These are phyloP conservation scores for Novumbra hubbsi DNA, from an alignment of 2,797 vertebrate genomes.

Conservation along the genomic window DNA sequence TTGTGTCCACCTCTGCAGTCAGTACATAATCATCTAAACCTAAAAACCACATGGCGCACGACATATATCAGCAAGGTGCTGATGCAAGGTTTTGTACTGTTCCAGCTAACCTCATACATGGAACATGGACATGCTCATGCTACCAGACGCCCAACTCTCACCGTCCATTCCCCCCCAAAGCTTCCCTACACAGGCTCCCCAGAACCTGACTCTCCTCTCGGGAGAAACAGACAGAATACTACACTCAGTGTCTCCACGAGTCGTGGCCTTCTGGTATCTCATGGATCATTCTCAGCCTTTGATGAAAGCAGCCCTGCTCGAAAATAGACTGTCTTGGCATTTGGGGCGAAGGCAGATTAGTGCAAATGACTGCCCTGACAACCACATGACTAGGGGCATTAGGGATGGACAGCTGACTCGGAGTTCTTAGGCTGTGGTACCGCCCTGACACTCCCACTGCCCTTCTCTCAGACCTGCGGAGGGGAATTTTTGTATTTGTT, in stretches of 20 bases:
- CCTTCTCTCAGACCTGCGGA: conserved; percentile 49
- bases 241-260: neutral
- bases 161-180: conserved; percentile 13
- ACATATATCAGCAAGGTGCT: neutral
- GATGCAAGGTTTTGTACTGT: neutral
- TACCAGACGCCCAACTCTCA: conserved; percentile 4
- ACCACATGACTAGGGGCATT: conserved; percentile 61
- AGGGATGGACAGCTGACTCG: conserved; percentile 61
- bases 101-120: neutral
- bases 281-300: conserved; percentile 28
- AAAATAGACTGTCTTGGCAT: conserved; percentile 64
- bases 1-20: neutral
- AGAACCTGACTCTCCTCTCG: neutral
- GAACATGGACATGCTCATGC: conserved; percentile 1
- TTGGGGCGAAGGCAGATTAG: conserved; percentile 57
- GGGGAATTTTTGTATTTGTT: no score
- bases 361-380: conserved; percentile 66
- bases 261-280: conserved; percentile 8
- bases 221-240: conserved; percentile 12
- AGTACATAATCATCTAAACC: conserved; percentile 1
- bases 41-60: neutral
- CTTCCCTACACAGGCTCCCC: conserved; percentile 14
- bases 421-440: conserved; percentile 43
- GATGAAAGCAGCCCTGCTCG: conserved; percentile 51
- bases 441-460: conserved; percentile 44